Evolutionary conservation across 2,797 vertebrate species (phyloP).

Genomic region (Myotis planiceps): DNA sequence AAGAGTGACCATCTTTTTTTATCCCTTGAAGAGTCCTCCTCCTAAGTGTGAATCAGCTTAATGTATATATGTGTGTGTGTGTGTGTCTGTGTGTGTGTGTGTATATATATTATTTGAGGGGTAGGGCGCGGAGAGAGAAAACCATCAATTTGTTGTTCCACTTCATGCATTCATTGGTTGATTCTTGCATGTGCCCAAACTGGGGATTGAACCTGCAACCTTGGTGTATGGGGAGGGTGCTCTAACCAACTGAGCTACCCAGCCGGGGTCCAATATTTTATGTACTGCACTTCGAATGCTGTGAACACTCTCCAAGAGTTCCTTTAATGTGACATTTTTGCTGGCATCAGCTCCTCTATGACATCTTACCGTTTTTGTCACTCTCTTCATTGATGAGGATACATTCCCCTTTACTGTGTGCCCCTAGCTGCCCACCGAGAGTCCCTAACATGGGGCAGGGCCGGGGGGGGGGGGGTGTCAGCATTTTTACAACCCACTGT

Average conservation of each 20-base stretch:
- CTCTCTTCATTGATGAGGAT: background rate
- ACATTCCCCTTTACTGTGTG: background rate
- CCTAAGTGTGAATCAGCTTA: background rate
- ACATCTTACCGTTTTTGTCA: background rate
- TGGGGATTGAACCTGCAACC: background rate
- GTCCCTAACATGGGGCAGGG: accelerated
- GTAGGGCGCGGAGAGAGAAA: background rate
- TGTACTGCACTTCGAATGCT: background rate
- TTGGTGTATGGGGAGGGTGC: background rate
- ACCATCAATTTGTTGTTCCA: background rate
- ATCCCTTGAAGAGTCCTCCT: too few species aligned
- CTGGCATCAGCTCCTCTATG: background rate
- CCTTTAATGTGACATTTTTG: background rate
- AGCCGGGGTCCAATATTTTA: background rate
- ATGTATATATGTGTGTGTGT: background rate
- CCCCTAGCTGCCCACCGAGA: background rate
- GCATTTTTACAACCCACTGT: accelerated
- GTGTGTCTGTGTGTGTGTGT: accelerated
- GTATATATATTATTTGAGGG: too few species aligned
- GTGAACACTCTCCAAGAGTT: background rate
- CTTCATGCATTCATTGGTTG: background rate
- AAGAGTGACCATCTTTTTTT: background rate
- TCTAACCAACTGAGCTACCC: background rate
- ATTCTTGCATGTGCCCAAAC: background rate
- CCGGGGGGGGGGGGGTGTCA: accelerated